Base-by-base conservation (phyloP, 2,113 vertebrate species). In the Rhynchomys soricoides region DNA sequence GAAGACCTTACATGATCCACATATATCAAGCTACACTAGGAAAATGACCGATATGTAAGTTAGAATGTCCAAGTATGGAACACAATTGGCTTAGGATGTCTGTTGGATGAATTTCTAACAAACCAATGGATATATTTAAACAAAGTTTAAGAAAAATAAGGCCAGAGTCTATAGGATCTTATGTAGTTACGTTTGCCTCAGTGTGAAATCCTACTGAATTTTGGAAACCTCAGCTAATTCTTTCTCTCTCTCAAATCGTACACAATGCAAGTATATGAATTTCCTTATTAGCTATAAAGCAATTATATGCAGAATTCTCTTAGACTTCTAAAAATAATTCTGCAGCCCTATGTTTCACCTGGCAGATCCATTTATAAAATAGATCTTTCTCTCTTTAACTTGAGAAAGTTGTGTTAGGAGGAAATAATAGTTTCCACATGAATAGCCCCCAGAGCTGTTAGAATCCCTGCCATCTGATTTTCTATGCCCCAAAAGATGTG, bases 121-220 rank as follows among this genome's bases (percentile, higher is more conserved):
- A 62, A 7, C 21, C 40, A 57, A 16, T 87, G 68, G 92, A 59
- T 5, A 86, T 59, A 64, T 78, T 59, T 16, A 45, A 68, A 24
- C 22, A 52, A 82, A 59, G 3, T 77, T 96, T 90, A 74, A 90
- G 40, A 73, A 95, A 83, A 91, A 57, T 34, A 82, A 59, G 16
- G 71, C 34, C 52, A 11, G 26, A 87, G 2, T 37, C 31, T 45
- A 37, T 0, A 77, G 26, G 29, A 68, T 50, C 59, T 88, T 13
- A 21, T 83, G 16, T 66, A 93, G 62, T 40, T 45, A 87, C 79
- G 85, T 87, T 85, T 91, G 52, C 10, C 4, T 7, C 86, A 45
- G n/a, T n/a, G 10, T 55, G 48, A 83, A 90, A 55, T 57, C 5
- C 55, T 11, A 34, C 0, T 52, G 71, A 24, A 43, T 85, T 95